Evolutionary conservation across 2,888 invertebrate species (phyloP).

Genomic region (Tethea ocularis): DNA sequence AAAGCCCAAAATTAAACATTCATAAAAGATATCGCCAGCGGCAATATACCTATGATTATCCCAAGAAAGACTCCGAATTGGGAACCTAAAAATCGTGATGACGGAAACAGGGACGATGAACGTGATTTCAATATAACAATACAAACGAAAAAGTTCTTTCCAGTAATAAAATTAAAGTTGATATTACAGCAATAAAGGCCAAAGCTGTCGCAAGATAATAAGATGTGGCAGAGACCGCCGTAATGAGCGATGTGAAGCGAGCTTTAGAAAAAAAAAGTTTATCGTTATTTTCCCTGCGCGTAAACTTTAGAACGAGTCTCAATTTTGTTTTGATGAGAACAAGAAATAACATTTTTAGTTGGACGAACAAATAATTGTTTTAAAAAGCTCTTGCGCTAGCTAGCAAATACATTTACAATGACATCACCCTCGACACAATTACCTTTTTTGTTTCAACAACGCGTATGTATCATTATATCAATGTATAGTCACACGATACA

Average conservation of each 20-base stretch:
- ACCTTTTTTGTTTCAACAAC: conserved; percentile 48
- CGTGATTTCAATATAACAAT: conserved; percentile 37
- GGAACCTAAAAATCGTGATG: conserved; percentile 65
- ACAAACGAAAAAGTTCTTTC: conserved; percentile 38
- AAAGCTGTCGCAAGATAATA: conserved; percentile 55
- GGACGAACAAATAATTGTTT: conserved; percentile 3
- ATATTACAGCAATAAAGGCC: conserved; percentile 32
- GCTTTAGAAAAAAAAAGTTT: conserved; percentile 50
- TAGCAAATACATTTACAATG: conserved; percentile 40
- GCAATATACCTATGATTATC: conserved; percentile 75
- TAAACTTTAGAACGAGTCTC: conserved; percentile 46
- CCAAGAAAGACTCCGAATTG: conserved; percentile 54
- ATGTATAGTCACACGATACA: conserved; percentile 67
- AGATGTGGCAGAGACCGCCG: conserved; percentile 57
- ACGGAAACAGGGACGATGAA: conserved; percentile 56
- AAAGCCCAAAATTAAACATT: conserved; percentile 64
- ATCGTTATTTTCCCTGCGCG: conserved; percentile 55
- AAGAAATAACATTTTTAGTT: conserved; percentile 11
- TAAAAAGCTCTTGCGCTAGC: conserved; percentile 9
- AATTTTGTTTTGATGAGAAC: conserved; percentile 41
- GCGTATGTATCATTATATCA: conserved; percentile 58
- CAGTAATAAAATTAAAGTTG: conserved; percentile 33
- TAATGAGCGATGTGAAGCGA: conserved; percentile 63
- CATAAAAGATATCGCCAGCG: conserved; percentile 69
- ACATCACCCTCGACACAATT: conserved; percentile 50